Percentiles rank a stretch among this genome's conserved stretches.
These are phyloP conservation scores for Gastrophryne carolinensis DNA, from an alignment of 2,797 vertebrate genomes.

Conservation along the genomic window DNA sequence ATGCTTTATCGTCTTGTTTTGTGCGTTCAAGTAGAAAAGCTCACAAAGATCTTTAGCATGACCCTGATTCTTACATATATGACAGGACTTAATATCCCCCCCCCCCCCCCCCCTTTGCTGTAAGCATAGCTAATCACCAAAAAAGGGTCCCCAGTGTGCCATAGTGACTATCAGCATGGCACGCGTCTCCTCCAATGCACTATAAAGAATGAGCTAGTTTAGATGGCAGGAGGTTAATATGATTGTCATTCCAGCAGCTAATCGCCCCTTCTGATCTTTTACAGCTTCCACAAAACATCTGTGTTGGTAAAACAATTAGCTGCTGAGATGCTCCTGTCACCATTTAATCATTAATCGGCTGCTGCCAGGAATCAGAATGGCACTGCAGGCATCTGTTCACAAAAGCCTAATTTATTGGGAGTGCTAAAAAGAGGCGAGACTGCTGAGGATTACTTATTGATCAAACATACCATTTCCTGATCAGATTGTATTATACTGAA, in stretches of 20 bases:
- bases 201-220: not conserved
- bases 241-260: constrained; percentile 12
- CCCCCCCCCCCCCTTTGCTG: no score
- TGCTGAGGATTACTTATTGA: not conserved
- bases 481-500: no score
- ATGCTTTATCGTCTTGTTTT: no score
- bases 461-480: no score
- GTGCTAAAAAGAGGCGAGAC: not conserved
- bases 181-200: not conserved
- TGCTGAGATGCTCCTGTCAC: constrained; percentile 18
- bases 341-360: constrained; percentile 43
- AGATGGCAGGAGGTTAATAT: constrained; percentile 18
- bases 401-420: constrained; percentile 23
- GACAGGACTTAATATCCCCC: no score
- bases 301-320: constrained; percentile 50
- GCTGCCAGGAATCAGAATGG: constrained; percentile 36
- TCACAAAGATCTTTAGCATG: no score
- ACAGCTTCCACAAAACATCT: constrained; percentile 47
- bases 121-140: no score
- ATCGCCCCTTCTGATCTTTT: constrained; percentile 44
- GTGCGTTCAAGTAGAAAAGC: no score
- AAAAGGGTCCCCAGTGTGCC: no score
- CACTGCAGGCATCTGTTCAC: constrained; percentile 41
- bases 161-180: no score
- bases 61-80: no score